Evolutionary conservation across 2,797 vertebrate species (phyloP).

Genomic region (Sphaeramia orbicularis): DNA sequence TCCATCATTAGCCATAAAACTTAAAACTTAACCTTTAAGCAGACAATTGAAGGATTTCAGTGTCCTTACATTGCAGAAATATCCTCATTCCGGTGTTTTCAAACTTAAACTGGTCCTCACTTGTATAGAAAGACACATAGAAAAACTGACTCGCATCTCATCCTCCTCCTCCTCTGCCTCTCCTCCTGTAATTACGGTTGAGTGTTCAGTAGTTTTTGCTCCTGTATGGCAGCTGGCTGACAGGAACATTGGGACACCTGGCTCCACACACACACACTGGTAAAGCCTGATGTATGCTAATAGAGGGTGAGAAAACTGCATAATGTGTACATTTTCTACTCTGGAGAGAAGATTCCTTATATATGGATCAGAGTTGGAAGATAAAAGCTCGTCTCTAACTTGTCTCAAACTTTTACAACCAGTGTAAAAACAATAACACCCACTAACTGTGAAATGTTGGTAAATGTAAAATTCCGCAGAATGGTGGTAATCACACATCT

Average conservation of each 20-base stretch:
- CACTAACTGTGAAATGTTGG: no score
- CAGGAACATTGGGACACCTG: constrained; percentile 47
- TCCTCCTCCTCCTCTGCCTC: constrained; percentile 13
- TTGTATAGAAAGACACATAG: constrained; percentile 10
- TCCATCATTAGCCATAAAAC: not conserved
- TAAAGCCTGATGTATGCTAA: constrained; percentile 49
- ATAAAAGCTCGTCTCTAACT: no score
- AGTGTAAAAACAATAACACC: no score
- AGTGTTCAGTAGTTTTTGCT: constrained; percentile 39
- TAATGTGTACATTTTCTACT: constrained; percentile 27
- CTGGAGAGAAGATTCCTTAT: not conserved
- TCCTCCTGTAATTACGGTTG: constrained; percentile 52
- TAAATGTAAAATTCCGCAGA: no score
- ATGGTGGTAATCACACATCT: no score
- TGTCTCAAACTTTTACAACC: no score
- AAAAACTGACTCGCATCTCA: constrained; percentile 11
- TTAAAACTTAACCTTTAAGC: not conserved
- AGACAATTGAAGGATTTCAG: not conserved
- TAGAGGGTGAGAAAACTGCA: constrained; percentile 33
- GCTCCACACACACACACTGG: constrained; percentile 13
- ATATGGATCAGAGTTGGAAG: not conserved
- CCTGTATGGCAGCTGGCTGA: constrained; percentile 56
- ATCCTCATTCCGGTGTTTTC: not conserved
- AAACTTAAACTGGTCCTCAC: not conserved
- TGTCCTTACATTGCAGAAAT: not conserved